Evolutionary conservation across 2,888 invertebrate genomes (phyloP).

Genomic region (Chaetogeoica ovagalla): DNA sequence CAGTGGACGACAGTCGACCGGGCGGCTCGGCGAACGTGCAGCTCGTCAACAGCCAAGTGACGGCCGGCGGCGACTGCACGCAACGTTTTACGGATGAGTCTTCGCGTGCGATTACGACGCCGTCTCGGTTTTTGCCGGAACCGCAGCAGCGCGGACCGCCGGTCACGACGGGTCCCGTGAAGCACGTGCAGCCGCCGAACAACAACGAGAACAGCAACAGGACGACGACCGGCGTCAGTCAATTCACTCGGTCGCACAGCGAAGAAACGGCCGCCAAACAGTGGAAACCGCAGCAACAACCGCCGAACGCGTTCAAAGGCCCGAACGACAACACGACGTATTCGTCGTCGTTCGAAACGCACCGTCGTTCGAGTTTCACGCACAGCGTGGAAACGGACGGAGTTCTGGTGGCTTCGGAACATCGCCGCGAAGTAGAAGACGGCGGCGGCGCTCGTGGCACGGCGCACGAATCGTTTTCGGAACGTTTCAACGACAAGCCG

Average conservation of each 20-base stretch:
- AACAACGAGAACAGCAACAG: too few species aligned
- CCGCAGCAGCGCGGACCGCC: too few species aligned
- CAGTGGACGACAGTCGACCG: conserved; percentile 22
- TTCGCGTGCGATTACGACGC: background rate
- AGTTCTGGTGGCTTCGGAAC: conserved; percentile 19
- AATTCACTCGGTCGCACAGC: conserved; percentile 8
- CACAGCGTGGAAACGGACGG: conserved; percentile 31
- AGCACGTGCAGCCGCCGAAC: conserved; percentile 26
- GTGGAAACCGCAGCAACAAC: conserved; percentile 5
- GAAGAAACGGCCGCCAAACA: conserved; percentile 12
- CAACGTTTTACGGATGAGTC: background rate
- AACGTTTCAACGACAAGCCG: conserved; percentile 14
- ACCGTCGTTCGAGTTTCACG: conserved; percentile 20
- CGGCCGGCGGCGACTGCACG: background rate
- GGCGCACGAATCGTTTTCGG: conserved; percentile 25
- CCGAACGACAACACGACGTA: background rate
- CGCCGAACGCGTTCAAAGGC: conserved; percentile 2
- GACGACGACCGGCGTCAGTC: background rate
- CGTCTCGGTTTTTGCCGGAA: conserved; percentile 1
- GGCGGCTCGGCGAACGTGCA: background rate
- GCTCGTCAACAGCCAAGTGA: too few species aligned
- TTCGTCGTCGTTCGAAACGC: conserved; percentile 13
- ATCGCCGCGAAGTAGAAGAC: conserved; percentile 11
- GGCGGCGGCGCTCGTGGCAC: conserved; percentile 12
- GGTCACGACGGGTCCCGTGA: background rate